Base-by-base conservation (phyloP, 2,888 invertebrate species). In the Drosophila pegasa region DNA sequence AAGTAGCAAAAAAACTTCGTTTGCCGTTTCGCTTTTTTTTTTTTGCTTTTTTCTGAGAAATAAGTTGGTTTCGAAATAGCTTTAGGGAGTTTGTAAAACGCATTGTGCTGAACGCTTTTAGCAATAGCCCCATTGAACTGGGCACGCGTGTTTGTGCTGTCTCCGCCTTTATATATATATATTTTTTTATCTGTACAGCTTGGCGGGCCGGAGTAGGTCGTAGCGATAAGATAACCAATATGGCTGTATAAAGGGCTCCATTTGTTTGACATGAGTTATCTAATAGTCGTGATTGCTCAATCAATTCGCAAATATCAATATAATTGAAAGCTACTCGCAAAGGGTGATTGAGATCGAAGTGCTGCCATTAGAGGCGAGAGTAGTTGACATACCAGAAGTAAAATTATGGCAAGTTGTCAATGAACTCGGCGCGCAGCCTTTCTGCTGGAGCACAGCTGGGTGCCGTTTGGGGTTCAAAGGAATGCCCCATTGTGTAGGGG, bases 71-170 rank as follows among this genome's bases (percentile, higher is more conserved):
- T 77, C 57, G 79, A 70, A 85, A 79, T 78, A 71, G 83, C 83
- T 84, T 64, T 77, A 65, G 81, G 83, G 73, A 82, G 80, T 83
- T 85, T 85, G 77, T 75, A 77, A 85, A 83, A 76, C 80, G 76
- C 80, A 80, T 80, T 85, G 69, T 75, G 75, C 70, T 77, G 76
- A 76, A 76, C 73, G 73, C 76, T 76, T 70, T 84, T 58, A 69
- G 71, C 78, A 69, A 79, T 80, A 85, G 80, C 85, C 82, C 77
- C 85, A 85, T 84, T 85, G 83, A 84, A 85, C 82, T 68, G 83
- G 80, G 83, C 78, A 64, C 77, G 80, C 80, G 76, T 80, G 57
- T 64, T 35, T 43, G 43, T 35, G 25, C 35, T 22, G n/a, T 18
- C 16, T 55, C 6, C 16, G 14, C 41, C 16, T 2, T 5, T 33